Conservation (phyloP, 2,113 vertebrate species). For the Bos taurus region DNA sequence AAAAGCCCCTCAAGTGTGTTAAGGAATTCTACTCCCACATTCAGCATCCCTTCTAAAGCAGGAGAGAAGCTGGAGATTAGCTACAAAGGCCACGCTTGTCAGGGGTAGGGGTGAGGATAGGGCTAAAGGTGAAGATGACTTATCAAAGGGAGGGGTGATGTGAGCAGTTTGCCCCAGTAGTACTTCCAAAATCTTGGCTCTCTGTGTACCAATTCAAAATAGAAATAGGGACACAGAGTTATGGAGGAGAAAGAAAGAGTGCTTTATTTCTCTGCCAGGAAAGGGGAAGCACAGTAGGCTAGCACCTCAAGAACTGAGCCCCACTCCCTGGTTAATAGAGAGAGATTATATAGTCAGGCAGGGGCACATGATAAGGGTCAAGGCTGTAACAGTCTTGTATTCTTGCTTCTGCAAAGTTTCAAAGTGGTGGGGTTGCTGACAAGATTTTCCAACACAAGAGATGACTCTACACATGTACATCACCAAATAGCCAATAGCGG, state of each 20-base stretch:
- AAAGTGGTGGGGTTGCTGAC: background rate
- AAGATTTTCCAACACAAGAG: background rate
- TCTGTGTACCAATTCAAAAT: background rate
- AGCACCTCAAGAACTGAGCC: background rate
- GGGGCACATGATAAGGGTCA: background rate
- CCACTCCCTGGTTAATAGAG: background rate
- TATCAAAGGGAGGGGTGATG: background rate
- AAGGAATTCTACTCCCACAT: background rate
- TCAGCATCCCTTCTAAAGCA: background rate
- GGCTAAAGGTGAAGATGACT: background rate
- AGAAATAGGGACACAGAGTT: background rate
- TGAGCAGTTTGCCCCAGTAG: background rate
- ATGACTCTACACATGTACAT: background rate
- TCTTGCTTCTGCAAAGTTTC: background rate
- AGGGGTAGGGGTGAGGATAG: background rate
- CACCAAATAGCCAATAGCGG: background rate
- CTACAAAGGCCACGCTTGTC: background rate
- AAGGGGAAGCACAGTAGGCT: background rate
- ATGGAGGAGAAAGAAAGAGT: background rate
- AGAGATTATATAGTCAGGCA: background rate
- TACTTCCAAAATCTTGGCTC: background rate
- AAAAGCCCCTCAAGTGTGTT: background rate
- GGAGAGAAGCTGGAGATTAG: background rate
- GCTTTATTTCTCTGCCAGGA: background rate
- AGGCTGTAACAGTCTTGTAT: background rate